These are phyloP conservation scores for Pteropus alecto DNA, from an alignment of 2,113 vertebrate genomes.

Conservation along the genomic window DNA sequence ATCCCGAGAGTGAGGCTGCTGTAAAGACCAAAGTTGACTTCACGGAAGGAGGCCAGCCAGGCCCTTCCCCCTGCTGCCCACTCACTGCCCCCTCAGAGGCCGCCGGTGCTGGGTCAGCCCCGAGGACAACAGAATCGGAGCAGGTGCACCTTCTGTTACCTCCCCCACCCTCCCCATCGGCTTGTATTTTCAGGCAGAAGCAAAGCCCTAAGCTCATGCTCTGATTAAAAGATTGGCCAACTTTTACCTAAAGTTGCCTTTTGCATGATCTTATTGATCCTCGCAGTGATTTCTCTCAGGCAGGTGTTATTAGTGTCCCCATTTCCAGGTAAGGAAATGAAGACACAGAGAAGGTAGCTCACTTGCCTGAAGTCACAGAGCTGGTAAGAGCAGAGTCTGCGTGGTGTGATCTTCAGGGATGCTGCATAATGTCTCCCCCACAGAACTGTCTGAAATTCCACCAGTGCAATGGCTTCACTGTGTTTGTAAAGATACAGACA, in stretches of 20 bases:
- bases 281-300: neutral
- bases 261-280: too few species aligned
- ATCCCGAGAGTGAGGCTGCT: too few species aligned
- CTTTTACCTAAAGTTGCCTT: neutral
- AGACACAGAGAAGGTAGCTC: neutral
- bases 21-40: too few species aligned
- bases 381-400: neutral
- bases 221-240: neutral
- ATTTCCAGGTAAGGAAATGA: neutral
- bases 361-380: neutral
- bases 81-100: too few species aligned
- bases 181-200: neutral
- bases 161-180: neutral
- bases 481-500: neutral
- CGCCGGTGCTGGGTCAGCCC: neutral
- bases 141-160: neutral
- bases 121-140: neutral
- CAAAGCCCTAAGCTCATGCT: neutral
- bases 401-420: neutral
- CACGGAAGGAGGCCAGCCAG: too few species aligned
- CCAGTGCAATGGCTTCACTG: rapidly evolving
- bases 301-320: rapidly evolving
- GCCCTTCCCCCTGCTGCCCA: too few species aligned
- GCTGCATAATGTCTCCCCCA: neutral
- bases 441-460: neutral